Conservation (phyloP, 2,888 invertebrate species). For the Zele albiditarsus region DNA sequence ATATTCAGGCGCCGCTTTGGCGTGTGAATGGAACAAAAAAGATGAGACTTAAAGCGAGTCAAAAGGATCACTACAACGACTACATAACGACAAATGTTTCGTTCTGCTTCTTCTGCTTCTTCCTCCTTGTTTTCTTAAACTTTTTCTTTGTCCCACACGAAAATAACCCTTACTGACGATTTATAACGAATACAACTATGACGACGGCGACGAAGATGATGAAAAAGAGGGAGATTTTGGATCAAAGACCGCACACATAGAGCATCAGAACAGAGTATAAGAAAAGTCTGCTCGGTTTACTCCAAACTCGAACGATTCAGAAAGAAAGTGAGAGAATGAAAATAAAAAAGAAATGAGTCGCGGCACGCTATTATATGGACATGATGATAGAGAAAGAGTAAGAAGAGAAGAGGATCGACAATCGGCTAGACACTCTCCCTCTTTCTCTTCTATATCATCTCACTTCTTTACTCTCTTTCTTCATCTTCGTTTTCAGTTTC, state of each 20-base stretch:
- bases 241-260: neutral
- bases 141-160: neutral
- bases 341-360: slow-evolving; percentile 29
- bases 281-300: neutral
- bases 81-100: slow-evolving; percentile 14
- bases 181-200: neutral
- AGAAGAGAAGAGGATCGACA: slow-evolving; percentile 14
- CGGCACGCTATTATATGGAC: neutral
- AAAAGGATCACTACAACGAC: slow-evolving; percentile 1
- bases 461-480: slow-evolving; percentile 21
- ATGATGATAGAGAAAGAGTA: slow-evolving; percentile 1
- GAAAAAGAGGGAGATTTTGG: neutral
- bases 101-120: neutral
- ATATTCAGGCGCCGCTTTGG: slow-evolving; percentile 26
- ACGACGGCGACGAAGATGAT: slow-evolving; percentile 7
- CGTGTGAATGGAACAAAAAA: slow-evolving; percentile 13
- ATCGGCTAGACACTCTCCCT: slow-evolving; percentile 21
- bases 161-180: slow-evolving; percentile 18
- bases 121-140: neutral
- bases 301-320: neutral
- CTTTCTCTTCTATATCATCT: slow-evolving; percentile 27
- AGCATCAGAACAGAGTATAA: neutral
- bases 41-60: neutral
- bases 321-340: slow-evolving; percentile 37
- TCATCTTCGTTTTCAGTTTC: slow-evolving; percentile 34